These are phyloP conservation scores for Onychomys arenicola DNA, from an alignment of 2,797 vertebrate species.

Conservation along the genomic window DNA sequence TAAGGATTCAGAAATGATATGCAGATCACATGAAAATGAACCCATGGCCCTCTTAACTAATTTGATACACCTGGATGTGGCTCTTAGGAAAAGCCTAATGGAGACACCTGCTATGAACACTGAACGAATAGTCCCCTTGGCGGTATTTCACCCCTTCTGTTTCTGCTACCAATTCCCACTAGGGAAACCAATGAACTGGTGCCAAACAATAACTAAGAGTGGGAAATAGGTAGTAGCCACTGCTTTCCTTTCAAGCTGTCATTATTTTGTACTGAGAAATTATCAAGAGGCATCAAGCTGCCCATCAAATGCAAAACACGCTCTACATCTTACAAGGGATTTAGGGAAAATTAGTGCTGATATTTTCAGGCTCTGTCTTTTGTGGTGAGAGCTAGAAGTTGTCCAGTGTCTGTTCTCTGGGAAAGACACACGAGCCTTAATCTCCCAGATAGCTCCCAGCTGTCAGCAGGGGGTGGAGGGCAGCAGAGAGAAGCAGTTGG, in stretches of 20 bases:
- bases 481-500: background rate
- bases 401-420: background rate
- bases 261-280: slow-evolving; percentile 70
- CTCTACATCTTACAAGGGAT: background rate
- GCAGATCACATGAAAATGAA: slow-evolving; percentile 75
- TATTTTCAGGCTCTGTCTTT: background rate
- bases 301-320: slow-evolving; percentile 53
- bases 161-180: slow-evolving; percentile 57
- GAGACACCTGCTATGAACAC: slow-evolving; percentile 69
- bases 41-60: slow-evolving; percentile 73
- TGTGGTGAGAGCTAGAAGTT: background rate
- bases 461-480: background rate
- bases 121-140: slow-evolving; percentile 50
- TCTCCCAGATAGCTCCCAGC: background rate
- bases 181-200: slow-evolving; percentile 64
- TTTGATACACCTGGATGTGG: slow-evolving; percentile 77
- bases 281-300: slow-evolving; percentile 47
- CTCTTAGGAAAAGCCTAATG: slow-evolving; percentile 69
- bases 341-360: background rate
- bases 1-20: slow-evolving; percentile 53
- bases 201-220: slow-evolving; percentile 72
- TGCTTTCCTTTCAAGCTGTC: slow-evolving; percentile 61
- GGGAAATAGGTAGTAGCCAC: slow-evolving; percentile 8
- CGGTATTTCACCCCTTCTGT: slow-evolving; percentile 74
- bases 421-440: background rate